phyloP scores from a whole-genome alignment of 2,888 invertebrate species.

The Lepidocyrtinus sp. region DNA sequence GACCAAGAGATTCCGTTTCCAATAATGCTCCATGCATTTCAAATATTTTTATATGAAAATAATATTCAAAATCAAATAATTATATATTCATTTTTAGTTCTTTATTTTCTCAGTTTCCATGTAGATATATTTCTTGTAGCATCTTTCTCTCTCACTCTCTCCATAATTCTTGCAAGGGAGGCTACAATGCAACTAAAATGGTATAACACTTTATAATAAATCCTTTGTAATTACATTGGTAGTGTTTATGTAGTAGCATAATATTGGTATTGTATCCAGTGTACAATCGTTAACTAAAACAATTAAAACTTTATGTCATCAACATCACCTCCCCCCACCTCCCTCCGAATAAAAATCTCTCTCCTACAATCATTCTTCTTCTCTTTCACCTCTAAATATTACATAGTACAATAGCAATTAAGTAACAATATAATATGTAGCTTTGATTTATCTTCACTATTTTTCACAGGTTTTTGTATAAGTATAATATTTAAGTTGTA shows the following conservation, averaged over 20 bases:
- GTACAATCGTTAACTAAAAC: background rate
- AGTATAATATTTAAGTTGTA: constrained; percentile 41
- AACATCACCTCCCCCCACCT: background rate
- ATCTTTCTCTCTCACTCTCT: constrained; percentile 32
- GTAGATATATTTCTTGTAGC: constrained; percentile 31
- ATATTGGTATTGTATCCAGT: constrained; percentile 10
- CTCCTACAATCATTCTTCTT: background rate
- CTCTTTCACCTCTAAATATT: background rate
- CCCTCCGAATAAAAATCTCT: background rate
- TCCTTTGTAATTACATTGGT: constrained; percentile 4
- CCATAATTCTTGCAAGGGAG: constrained; percentile 36
- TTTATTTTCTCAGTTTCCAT: constrained; percentile 43
- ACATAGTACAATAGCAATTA: constrained; percentile 5
- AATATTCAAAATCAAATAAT: background rate
- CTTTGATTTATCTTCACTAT: constrained; percentile 36
- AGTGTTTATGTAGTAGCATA: constrained; percentile 40
- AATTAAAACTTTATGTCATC: constrained; percentile 18
- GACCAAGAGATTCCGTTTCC: background rate
- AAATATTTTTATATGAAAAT: constrained; percentile 1
- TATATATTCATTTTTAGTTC: constrained; percentile 10
- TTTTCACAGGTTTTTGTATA: constrained; percentile 58
- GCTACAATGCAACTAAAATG: constrained; percentile 54
- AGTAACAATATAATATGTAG: constrained; percentile 9
- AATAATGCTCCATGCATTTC: background rate
- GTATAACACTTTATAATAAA: constrained; percentile 15